Percentiles rank a stretch among this genome's conserved stretches.
Evolutionary conservation across 2,888 invertebrate species (phyloP).

Genomic region (Halocaridina rubra): DNA sequence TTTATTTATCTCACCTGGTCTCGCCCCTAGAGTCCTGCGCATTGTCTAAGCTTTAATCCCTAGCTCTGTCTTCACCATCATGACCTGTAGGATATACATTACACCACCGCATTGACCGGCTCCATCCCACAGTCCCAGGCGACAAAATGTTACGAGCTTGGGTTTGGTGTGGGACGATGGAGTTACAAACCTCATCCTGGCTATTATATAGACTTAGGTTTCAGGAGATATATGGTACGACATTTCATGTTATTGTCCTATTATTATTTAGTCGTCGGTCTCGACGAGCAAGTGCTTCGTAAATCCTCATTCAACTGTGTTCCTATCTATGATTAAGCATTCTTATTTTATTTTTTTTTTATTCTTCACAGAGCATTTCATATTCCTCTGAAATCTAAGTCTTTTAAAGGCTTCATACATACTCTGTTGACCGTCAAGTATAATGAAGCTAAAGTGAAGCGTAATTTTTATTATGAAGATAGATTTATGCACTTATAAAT

Average conservation of each 20-base stretch:
- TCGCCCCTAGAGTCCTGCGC: constrained; percentile 51
- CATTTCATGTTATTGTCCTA: neutral
- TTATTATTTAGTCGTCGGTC: constrained; percentile 25
- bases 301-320: constrained; percentile 58
- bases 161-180: constrained; percentile 1
- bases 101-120: constrained; percentile 16
- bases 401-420: constrained; percentile 49
- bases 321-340: constrained; percentile 57
- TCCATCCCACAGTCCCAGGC: constrained; percentile 12
- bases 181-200: constrained; percentile 39
- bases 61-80: constrained; percentile 47
- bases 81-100: constrained; percentile 29
- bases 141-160: neutral
- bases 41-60: constrained; percentile 58
- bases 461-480: constrained; percentile 50
- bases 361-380: constrained; percentile 29
- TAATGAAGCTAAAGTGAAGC: constrained; percentile 52
- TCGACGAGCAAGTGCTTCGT: constrained; percentile 41
- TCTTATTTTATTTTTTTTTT: constrained; percentile 17
- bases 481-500: constrained; percentile 56
- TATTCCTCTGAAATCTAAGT: constrained; percentile 50
- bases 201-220: constrained; percentile 46
- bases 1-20: constrained; percentile 59
- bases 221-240: constrained; percentile 31
- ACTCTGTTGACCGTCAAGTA: constrained; percentile 59